Evolutionary conservation across 2,888 invertebrate species (phyloP), one percentile per base, ranked within the genome.

Genomic region (Lepeophtheirus nordmannii): DNA sequence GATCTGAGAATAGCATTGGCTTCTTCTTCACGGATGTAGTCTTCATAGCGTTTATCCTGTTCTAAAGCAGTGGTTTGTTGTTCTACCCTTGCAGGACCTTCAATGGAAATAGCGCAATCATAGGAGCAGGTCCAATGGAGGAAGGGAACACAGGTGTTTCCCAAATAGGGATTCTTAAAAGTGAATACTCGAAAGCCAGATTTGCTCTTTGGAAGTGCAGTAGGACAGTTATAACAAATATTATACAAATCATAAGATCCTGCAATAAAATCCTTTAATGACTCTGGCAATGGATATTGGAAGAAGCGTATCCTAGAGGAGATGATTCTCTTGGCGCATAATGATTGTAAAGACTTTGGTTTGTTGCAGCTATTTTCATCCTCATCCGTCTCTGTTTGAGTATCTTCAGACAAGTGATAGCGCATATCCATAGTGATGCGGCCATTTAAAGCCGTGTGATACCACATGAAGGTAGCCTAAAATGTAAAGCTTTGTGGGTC

Each of bases 111-210:
- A 12, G 77, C 77, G 72, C 78, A 78, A 20, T 72, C 71, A 56
- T 73, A 68, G 5, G 75, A 75, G 69, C 78, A 78, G 0, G 77
- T 76, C 77, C 77, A 77, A 70, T 78, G 78, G 68, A 76, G 76
- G 71, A 78, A 78, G 46, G 78, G 77, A 40, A 78, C 77, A 72
- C 78, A 78, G 0, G 76, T 77, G 72, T 78, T 78, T 9, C 78
- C 78, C 46, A 78, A 71, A 69, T 77, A 78, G 0, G 77, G 77
- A 68, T 77, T 77, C 71, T 77, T 75, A 71, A 78, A 78, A 5
- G 77, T 77, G 67, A 76, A 76, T 67, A 77, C 77, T 70, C 76
- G 77, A 71, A 73, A 77, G 58, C 53, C 53, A 5, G 14, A 17
- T n/a, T 14, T n/a, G 53, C 30, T 14, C 53, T 46, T 46, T 14